Percentiles rank a stretch among this genome's conserved stretches.
Evolutionary conservation across 2,113 vertebrate species (phyloP).

Genomic region (Oreochromis spilurus): DNA sequence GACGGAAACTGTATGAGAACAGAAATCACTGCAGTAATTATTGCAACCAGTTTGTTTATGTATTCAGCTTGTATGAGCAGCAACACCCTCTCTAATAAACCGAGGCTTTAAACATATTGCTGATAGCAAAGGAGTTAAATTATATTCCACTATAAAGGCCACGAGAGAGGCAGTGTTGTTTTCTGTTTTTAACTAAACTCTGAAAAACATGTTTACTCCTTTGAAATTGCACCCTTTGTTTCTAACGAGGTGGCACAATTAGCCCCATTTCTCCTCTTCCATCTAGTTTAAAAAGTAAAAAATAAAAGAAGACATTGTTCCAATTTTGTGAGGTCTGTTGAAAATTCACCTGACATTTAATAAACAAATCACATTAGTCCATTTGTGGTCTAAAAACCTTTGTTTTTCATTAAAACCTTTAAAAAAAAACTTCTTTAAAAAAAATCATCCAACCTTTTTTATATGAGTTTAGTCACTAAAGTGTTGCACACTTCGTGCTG

Average conservation of each 20-base stretch:
- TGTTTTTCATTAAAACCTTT: background rate
- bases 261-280: background rate
- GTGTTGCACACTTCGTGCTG: background rate
- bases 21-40: background rate
- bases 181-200: background rate
- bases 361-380: background rate
- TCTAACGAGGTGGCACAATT: background rate
- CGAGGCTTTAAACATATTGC: slow-evolving; percentile 40
- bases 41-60: slow-evolving; percentile 26
- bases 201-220: slow-evolving; percentile 44
- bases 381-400: background rate
- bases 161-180: slow-evolving; percentile 22
- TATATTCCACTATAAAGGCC: slow-evolving; percentile 35
- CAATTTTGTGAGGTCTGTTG: background rate
- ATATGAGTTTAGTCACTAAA: background rate
- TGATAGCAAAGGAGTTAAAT: slow-evolving; percentile 56
- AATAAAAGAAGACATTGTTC: background rate
- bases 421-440: background rate
- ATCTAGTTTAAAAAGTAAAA: background rate
- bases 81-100: slow-evolving; percentile 71
- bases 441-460: background rate
- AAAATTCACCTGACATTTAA: background rate
- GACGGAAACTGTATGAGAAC: background rate
- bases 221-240: background rate
- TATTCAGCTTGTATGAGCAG: slow-evolving; percentile 59